Evolutionary conservation across 2,113 vertebrate genomes (phyloP), one percentile per base, ranked within the genome.

Genomic region (Misgurnus anguillicaudatus): DNA sequence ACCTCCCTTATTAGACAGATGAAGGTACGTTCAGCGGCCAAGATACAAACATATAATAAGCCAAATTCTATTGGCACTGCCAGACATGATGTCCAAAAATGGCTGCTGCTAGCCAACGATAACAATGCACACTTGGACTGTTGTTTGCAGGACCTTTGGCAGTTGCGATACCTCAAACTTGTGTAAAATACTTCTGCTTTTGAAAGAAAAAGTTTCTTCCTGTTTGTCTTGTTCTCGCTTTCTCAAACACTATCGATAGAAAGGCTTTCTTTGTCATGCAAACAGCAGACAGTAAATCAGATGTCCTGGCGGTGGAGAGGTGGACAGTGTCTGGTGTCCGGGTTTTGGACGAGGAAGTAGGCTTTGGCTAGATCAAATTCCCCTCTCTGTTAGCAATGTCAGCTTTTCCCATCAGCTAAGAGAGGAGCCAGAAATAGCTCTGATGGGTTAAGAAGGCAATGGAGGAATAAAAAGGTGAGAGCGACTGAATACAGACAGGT

Each of bases 341-440:
- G 36, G 38, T 60, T 67, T 63, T 77, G 63, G 69, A 80, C 68
- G 57, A 81, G 68, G 82, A 80, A 66, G 19, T n/a, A n/a, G 17
- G 45, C 74, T 76, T 76, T 76, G 74, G 61, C 74, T 64, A 48
- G 67, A 62, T 68, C 81, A 68, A 74, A 78, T 65, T 66, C 78
- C 16, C 80, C 66, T 42, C 73, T 72, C 64, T 75, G 71, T 57
- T 76, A 68, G 79, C 74, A 61, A 58, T 48, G 63, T 73, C 76
- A 61, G 73, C 66, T 79, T 70, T 75, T 78, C 45, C 55, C 72
- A 81, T 84, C 80, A 79, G 71, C 80, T 80, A 70, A 73, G 71
- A 39, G 77, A 72, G 65, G 64, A 48, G 72, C 71, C 80, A 82
- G 74, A 67, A 80, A 82, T 85, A 85, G 77, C 53, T 61, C 45